Evolutionary conservation across 2,797 vertebrate species (phyloP).

Genomic region (Semotilus atromaculatus): DNA sequence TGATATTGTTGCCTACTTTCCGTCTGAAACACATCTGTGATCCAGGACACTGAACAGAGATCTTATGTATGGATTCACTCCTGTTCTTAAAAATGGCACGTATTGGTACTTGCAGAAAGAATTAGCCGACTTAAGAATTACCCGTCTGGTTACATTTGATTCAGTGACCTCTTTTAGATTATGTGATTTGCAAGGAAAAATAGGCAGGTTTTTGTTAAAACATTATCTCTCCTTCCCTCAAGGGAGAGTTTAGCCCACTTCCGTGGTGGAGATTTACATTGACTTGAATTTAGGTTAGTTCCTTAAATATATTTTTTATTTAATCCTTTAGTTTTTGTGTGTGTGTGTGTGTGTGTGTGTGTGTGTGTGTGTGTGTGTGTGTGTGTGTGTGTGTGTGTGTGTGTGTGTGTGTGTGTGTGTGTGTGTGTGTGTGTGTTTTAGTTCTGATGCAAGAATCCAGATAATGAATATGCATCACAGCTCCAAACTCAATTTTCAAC

Average conservation of each 20-base stretch:
- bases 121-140: background rate
- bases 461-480: background rate
- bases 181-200: conserved; percentile 12
- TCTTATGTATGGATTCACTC: background rate
- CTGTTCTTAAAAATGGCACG: background rate
- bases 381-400: no score
- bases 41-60: background rate
- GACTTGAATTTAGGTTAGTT: conserved; percentile 42
- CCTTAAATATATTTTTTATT: conserved; percentile 14
- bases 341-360: background rate
- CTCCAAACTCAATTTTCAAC: background rate
- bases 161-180: conserved; percentile 24
- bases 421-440: background rate
- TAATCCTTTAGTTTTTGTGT: background rate
- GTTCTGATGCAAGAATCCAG: background rate
- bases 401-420: background rate
- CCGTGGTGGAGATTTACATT: background rate
- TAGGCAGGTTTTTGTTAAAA: conserved; percentile 35
- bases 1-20: background rate
- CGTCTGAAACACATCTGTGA: background rate
- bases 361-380: background rate
- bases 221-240: conserved; percentile 23
- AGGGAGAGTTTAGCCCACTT: conserved; percentile 41
- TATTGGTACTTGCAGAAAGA: background rate
- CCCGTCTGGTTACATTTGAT: background rate